Conservation (phyloP, 2,797 vertebrate genomes). For the Liparis tanakae region DNA sequence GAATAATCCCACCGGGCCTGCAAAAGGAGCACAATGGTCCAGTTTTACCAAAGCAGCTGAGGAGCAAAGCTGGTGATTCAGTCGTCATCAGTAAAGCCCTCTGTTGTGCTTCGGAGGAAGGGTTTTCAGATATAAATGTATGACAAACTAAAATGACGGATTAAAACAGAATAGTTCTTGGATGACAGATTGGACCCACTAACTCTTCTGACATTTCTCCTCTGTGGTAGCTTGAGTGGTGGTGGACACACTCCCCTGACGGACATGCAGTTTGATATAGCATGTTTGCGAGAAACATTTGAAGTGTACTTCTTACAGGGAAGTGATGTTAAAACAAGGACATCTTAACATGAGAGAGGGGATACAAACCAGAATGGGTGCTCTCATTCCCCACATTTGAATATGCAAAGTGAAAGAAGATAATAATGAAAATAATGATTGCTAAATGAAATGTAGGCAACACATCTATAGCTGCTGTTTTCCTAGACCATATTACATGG, state of each 20-base stretch:
- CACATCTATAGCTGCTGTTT: background rate
- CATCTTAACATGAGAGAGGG: background rate
- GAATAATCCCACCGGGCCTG: slow-evolving; percentile 56
- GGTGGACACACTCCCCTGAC: background rate
- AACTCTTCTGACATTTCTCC: slow-evolving; percentile 2
- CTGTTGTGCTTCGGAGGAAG: slow-evolving; percentile 62
- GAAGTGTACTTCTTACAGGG: background rate
- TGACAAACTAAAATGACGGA: too few relatives aligned
- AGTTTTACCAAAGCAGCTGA: slow-evolving; percentile 61
- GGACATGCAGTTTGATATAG: background rate
- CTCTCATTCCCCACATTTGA: slow-evolving; percentile 1
- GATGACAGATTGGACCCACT: slow-evolving; percentile 43
- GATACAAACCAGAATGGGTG: background rate
- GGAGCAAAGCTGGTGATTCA: slow-evolving; percentile 61
- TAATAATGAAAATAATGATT: background rate
- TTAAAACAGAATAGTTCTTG: slow-evolving; percentile 52
- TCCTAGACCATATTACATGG: slow-evolving; percentile 11
- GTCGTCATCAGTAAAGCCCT: slow-evolving; percentile 67
- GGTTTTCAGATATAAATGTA: slow-evolving; percentile 56
- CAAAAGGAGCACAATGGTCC: slow-evolving; percentile 67
- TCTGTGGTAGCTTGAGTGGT: background rate
- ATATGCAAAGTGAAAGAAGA: background rate
- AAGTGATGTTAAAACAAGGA: too few relatives aligned
- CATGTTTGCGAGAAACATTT: background rate
- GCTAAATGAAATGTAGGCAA: too few relatives aligned